Conservation (phyloP, 2,797 vertebrate genomes). For the Erithacus rubecula region DNA sequence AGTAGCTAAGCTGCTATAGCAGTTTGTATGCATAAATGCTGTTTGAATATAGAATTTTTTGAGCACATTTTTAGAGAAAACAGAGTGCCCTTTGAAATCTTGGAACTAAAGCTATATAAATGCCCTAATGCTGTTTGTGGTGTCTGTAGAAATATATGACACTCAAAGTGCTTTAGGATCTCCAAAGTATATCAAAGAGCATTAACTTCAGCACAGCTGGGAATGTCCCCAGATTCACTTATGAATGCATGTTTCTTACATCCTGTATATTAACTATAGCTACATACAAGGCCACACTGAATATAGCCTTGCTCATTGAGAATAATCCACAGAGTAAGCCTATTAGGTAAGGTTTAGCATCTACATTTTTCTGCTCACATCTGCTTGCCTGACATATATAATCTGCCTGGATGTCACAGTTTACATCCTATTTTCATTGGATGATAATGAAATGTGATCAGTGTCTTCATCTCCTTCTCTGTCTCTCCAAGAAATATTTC, state of each 20-base stretch:
- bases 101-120: neutral
- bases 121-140: neutral
- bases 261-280: neutral
- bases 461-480: conserved; percentile 50
- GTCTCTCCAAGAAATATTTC: conserved; percentile 32
- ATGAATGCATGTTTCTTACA: neutral
- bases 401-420: conserved; percentile 57
- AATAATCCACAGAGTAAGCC: conserved; percentile 45
- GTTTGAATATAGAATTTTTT: neutral
- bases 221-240: neutral
- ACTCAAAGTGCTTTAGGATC: neutral
- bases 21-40: neutral
- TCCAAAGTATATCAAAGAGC: conserved; percentile 8
- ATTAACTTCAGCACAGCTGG: conserved; percentile 6
- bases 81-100: neutral
- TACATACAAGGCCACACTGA: neutral
- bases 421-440: conserved; percentile 54
- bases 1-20: neutral
- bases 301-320: conserved; percentile 3
- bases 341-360: conserved; percentile 57
- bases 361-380: conserved; percentile 55
- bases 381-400: conserved; percentile 46
- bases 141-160: neutral
- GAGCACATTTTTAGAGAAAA: neutral
- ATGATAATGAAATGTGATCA: conserved; percentile 35